Evolutionary conservation across 2,113 vertebrate species (phyloP).

Genomic region (Sitta europaea): DNA sequence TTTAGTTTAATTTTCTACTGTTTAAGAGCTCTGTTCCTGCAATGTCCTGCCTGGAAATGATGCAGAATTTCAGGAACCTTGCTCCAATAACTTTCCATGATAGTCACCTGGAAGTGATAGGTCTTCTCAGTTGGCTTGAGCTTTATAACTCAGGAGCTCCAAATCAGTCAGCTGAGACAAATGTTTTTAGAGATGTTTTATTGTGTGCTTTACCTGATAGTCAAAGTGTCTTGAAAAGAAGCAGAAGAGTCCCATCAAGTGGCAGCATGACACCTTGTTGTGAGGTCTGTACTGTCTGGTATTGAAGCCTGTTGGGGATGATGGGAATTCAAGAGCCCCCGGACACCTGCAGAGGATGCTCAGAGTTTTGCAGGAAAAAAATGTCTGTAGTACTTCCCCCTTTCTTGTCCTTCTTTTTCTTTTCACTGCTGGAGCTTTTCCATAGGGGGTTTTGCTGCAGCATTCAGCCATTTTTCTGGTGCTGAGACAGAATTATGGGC

Average conservation of each 20-base stretch:
- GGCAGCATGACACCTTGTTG: background rate
- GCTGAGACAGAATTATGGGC: background rate
- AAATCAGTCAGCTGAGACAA: background rate
- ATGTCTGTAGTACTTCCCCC: background rate
- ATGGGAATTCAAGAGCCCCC: fast-evolving
- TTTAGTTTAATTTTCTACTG: background rate
- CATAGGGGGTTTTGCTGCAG: fast-evolving
- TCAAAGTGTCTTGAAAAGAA: background rate
- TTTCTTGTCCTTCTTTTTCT: background rate
- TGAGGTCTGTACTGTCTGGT: background rate
- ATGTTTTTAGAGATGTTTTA: background rate
- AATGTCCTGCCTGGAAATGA: background rate
- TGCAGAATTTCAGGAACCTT: background rate
- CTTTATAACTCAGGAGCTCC: background rate
- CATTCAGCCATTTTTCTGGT: background rate
- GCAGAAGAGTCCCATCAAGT: background rate
- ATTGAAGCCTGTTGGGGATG: background rate
- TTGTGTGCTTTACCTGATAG: background rate
- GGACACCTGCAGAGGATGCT: background rate
- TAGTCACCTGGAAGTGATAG: background rate
- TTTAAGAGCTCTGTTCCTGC: background rate
- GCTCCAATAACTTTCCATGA: background rate
- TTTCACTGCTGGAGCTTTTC: background rate
- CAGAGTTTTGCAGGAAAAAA: background rate
- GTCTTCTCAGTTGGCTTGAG: background rate